Conservation (phyloP, 2,888 invertebrate species). For the Melikaiella ostensackeni region DNA sequence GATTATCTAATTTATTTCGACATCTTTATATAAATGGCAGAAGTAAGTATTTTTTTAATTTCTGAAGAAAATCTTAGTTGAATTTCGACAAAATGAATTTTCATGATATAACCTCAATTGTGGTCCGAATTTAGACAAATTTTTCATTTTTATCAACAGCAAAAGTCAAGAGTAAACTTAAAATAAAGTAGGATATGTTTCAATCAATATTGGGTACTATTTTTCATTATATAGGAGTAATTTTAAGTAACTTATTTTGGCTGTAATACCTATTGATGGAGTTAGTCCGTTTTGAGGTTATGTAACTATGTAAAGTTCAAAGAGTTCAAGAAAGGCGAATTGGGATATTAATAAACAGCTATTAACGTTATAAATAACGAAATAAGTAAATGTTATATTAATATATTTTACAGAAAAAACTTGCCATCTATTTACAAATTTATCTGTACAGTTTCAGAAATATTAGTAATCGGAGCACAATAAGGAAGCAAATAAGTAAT, state of each 20-base stretch:
- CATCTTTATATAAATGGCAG: slow-evolving; percentile 14
- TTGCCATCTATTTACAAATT: no score
- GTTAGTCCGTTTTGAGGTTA: not conserved
- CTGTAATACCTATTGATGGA: not conserved
- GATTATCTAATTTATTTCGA: slow-evolving; percentile 25
- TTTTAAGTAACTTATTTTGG: not conserved
- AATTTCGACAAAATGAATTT: not conserved
- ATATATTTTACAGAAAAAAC: no score
- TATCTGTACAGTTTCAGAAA: no score
- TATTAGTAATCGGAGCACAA: no score
- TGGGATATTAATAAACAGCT: no score
- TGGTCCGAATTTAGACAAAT: not conserved
- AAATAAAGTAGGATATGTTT: not conserved
- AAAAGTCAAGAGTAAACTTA: not conserved
- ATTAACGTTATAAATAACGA: no score
- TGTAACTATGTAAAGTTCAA: not conserved
- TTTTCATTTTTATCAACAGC: not conserved
- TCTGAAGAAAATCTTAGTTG: not conserved
- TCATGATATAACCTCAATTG: not conserved
- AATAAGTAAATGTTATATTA: no score
- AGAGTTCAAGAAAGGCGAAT: not conserved
- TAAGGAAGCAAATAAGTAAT: no score
- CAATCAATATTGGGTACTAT: not conserved
- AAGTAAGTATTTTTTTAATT: not conserved
- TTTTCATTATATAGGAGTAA: not conserved